Evolutionary conservation across 2,888 invertebrate genomes (phyloP).

Genomic region (Tuberolachnus salignus): DNA sequence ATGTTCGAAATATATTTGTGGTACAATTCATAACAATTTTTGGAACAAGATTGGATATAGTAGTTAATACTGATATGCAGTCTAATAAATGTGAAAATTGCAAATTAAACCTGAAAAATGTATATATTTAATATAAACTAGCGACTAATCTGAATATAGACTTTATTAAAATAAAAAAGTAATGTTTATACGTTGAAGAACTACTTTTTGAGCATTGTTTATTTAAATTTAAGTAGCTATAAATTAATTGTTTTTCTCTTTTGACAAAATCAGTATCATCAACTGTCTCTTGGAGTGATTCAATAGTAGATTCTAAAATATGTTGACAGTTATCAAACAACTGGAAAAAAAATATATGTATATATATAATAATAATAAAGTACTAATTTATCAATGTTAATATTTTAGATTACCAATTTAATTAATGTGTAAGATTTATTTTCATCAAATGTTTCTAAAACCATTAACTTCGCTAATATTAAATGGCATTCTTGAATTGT

Average conservation of each 20-base stretch:
- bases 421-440: constrained; percentile 38
- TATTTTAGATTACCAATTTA: constrained; percentile 17
- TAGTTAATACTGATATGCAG: constrained; percentile 45
- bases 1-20: constrained; percentile 31
- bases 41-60: constrained; percentile 27
- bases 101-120: constrained; percentile 37
- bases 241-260: constrained; percentile 48
- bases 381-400: not conserved
- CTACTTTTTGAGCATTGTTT: not conserved
- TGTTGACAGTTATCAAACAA: constrained; percentile 41
- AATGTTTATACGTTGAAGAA: constrained; percentile 15
- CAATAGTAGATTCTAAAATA: constrained; percentile 25
- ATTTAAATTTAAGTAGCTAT: constrained; percentile 36
- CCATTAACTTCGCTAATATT: constrained; percentile 47
- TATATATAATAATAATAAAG: not conserved
- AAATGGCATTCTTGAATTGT: constrained; percentile 49
- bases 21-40: constrained; percentile 28
- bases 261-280: constrained; percentile 41
- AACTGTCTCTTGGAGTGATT: not conserved
- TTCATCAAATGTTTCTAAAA: constrained; percentile 40
- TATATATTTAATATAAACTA: too few relatives aligned
- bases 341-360: too few relatives aligned
- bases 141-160: not conserved
- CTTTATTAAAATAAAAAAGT: not conserved
- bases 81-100: constrained; percentile 51